A percentile compares a stretch with the other conserved stretches of the same genome.
phyloP scores from a whole-genome alignment of 2,797 vertebrate genomes.

The Ibycter americanus region DNA sequence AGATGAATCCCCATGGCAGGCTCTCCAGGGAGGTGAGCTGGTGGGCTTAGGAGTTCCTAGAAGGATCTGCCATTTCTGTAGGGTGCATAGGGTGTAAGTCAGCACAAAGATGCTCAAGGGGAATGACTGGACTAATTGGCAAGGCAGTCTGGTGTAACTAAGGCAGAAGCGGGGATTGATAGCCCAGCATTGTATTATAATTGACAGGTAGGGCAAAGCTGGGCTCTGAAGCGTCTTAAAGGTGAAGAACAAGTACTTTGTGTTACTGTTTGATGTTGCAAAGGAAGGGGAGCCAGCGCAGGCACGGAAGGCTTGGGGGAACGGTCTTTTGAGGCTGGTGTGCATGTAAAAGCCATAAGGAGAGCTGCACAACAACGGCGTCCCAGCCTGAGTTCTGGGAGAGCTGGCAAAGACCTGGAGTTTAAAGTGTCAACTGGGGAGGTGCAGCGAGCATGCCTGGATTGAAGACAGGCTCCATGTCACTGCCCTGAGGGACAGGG shows the following conservation, averaged over 20 bases:
- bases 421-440: no score
- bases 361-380: background rate
- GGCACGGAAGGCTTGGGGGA: background rate
- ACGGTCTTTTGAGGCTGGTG: background rate
- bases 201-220: background rate
- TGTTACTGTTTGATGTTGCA: background rate
- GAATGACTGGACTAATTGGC: background rate
- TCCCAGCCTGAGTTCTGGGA: background rate
- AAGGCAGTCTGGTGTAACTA: background rate
- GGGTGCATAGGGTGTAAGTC: background rate
- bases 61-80: background rate
- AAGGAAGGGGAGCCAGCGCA: background rate
- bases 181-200: background rate
- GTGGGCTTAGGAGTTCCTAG: background rate
- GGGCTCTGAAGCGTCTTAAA: background rate
- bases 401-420: background rate
- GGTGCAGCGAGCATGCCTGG: no score
- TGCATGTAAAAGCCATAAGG: accelerated
- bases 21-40: background rate
- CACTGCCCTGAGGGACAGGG: background rate
- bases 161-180: background rate
- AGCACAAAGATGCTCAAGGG: background rate
- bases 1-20: background rate
- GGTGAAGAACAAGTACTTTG: background rate
- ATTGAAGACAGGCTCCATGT: no score